Conservation (phyloP, 2,888 invertebrate species). For the Halictus ligatus region DNA sequence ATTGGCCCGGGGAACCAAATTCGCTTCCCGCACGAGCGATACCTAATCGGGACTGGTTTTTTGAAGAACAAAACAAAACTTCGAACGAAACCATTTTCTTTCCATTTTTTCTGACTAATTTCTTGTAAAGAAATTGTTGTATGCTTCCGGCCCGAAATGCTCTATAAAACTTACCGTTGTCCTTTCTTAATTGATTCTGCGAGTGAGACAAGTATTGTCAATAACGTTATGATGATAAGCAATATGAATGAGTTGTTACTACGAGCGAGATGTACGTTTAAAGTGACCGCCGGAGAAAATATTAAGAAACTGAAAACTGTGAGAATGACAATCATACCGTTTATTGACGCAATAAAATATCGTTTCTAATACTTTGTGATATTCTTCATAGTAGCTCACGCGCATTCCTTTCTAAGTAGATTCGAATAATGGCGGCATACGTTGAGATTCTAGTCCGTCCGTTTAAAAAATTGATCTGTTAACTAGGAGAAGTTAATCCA, state of each 20-base stretch:
- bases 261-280: neutral
- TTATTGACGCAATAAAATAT: conserved; percentile 20
- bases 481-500: neutral
- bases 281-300: neutral
- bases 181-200: neutral
- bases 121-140: neutral
- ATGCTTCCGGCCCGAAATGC: neutral
- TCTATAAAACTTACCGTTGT: neutral
- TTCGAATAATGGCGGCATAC: neutral
- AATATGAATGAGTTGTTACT: conserved; percentile 10
- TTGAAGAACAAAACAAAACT: too few species aligned
- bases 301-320: conserved; percentile 19
- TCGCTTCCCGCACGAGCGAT: too few species aligned
- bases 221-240: conserved; percentile 18
- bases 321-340: conserved; percentile 54
- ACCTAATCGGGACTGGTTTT: too few species aligned
- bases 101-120: neutral
- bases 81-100: neutral
- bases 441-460: conserved; percentile 21
- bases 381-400: neutral
- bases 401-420: conserved; percentile 9
- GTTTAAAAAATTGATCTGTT: conserved; percentile 7
- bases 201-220: conserved; percentile 15
- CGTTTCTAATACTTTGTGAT: conserved; percentile 22
- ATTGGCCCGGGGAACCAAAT: too few species aligned